Conservation (phyloP, 2,797 vertebrate species). For the Anniella stebbinsi region DNA sequence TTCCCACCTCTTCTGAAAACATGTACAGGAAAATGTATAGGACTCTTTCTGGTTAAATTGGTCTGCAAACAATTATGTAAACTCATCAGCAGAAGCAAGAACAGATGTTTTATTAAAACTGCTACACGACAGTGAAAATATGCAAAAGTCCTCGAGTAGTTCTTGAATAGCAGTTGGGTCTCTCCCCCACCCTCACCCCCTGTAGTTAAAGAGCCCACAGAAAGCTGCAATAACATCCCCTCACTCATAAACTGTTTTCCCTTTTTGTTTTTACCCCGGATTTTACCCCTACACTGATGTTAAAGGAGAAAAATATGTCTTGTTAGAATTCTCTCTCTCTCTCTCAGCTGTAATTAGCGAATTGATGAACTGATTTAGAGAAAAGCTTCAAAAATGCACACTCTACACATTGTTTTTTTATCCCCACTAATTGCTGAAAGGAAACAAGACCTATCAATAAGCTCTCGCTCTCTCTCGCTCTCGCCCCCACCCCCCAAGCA, state of each 20-base stretch:
- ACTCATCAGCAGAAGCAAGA: constrained; percentile 84
- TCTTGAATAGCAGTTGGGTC: constrained; percentile 69
- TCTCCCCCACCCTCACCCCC: constrained; percentile 46
- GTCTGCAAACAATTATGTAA: constrained; percentile 84
- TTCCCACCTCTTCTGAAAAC: constrained; percentile 12
- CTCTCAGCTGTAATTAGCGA: constrained; percentile 69
- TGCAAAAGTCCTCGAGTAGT: constrained; percentile 72
- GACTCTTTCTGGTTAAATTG: constrained; percentile 77
- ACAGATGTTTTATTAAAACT: constrained; percentile 86
- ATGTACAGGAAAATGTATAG: constrained; percentile 50
- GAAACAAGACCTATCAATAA: constrained; percentile 56
- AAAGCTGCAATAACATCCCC: constrained; percentile 66
- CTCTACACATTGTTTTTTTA: constrained; percentile 68
- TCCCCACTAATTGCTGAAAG: constrained; percentile 67
- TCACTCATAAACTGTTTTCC: constrained; percentile 46
- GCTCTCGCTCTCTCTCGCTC: background rate
- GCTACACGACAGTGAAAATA: constrained; percentile 80
- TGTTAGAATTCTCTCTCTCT: constrained; percentile 47
- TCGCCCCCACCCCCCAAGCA: background rate
- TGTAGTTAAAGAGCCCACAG: constrained; percentile 61
- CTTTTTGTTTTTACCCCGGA: background rate
- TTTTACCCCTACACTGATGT: constrained; percentile 44
- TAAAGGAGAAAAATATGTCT: constrained; percentile 12
- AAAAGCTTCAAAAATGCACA: constrained; percentile 54
- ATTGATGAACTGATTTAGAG: constrained; percentile 73